A percentile compares a stretch with the other conserved stretches of the same genome.
Conservation (phyloP, 1,140 invertebrate species). For the Heliconius himera region DNA sequence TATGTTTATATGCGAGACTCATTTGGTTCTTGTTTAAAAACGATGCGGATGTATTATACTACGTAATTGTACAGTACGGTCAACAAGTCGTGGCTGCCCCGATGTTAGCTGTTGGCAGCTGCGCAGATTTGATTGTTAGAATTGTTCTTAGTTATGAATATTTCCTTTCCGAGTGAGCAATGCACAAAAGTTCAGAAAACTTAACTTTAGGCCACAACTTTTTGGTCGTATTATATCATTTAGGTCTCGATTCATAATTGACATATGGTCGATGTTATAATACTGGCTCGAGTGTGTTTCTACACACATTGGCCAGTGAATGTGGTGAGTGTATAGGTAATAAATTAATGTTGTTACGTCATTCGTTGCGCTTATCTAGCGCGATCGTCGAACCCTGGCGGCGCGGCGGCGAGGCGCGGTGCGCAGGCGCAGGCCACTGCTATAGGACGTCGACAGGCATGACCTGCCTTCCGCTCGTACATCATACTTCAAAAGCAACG, state of each 20-base stretch:
- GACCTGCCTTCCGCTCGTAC: conserved; percentile 21
- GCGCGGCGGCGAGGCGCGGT: background rate
- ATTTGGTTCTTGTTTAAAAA: conserved; percentile 1
- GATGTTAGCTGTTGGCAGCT: too few relatives aligned
- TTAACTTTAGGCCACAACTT: too few relatives aligned
- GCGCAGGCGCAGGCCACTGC: background rate
- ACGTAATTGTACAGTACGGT: background rate
- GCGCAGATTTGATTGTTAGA: too few relatives aligned
- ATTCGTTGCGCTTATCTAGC: conserved; percentile 31
- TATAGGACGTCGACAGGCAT: conserved; percentile 12
- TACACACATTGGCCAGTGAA: background rate
- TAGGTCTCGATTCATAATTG: conserved; percentile 7
- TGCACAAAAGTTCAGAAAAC: too few relatives aligned
- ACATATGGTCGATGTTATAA: background rate
- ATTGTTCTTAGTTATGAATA: too few relatives aligned
- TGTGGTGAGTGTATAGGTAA: conserved; percentile 10
- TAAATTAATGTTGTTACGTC: conserved; percentile 27
- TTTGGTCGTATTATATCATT: background rate
- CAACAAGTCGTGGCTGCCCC: too few relatives aligned
- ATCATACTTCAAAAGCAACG: conserved; percentile 18
- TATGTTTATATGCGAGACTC: background rate
- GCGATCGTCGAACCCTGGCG: conserved; percentile 26
- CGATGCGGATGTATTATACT: background rate
- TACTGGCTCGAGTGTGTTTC: background rate
- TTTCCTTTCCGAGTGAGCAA: too few relatives aligned